Evolutionary conservation across 2,888 invertebrate genomes (phyloP).

Genomic region (Nebria salina): DNA sequence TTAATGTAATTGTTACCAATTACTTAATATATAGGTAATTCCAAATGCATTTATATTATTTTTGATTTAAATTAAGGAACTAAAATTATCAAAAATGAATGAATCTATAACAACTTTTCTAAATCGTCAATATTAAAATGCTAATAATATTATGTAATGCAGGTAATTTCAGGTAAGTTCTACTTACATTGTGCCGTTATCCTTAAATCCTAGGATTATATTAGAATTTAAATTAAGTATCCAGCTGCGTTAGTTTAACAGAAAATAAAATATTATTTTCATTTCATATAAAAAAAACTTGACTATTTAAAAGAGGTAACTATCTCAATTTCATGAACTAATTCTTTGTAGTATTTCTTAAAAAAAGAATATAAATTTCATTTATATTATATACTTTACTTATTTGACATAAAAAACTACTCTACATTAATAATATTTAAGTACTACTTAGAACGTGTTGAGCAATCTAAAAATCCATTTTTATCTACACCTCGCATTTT

Average conservation of each 20-base stretch:
- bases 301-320: too few relatives aligned
- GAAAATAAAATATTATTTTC: too few relatives aligned
- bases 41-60: neutral
- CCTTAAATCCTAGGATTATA: too few relatives aligned
- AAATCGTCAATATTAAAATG: neutral
- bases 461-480: neutral
- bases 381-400: neutral
- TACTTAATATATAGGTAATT: neutral
- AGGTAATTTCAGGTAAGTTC: neutral
- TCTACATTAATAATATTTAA: neutral
- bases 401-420: neutral
- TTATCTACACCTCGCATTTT: conserved; percentile 10
- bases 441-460: neutral
- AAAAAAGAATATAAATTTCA: neutral
- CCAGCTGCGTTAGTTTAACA: too few relatives aligned
- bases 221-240: too few relatives aligned
- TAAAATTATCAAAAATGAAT: neutral
- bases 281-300: too few relatives aligned
- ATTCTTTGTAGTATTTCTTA: too few relatives aligned
- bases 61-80: neutral
- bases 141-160: conserved; percentile 2
- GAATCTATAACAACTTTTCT: neutral
- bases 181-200: too few relatives aligned
- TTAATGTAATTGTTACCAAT: conserved; percentile 8
- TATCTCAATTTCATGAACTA: too few relatives aligned